Evolutionary conservation across 2,888 invertebrate species (phyloP).

Genomic region (Ichneumoninae sp.): DNA sequence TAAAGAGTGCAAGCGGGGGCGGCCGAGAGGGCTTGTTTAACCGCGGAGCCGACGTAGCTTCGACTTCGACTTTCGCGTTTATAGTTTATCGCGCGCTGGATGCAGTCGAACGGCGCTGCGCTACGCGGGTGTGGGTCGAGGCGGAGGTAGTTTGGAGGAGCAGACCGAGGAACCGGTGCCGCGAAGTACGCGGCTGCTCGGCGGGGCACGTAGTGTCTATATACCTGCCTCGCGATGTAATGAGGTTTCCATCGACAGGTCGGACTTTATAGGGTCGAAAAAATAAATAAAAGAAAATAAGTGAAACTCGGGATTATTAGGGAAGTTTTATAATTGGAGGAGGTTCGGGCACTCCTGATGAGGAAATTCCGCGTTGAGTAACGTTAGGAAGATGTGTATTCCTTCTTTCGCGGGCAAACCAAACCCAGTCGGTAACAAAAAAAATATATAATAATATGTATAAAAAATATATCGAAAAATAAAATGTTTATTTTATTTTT

Average conservation of each 20-base stretch:
- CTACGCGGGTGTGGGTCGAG: not conserved
- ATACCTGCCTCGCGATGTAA: conserved; percentile 17
- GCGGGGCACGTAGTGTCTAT: conserved; percentile 13
- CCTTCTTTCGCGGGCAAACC: not conserved
- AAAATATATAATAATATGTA: no score
- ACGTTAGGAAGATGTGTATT: not conserved
- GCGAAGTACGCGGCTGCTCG: conserved; percentile 28
- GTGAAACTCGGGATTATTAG: conserved; percentile 42
- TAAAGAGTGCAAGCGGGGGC: conserved; percentile 30
- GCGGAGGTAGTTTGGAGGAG: not conserved
- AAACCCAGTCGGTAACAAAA: no score
- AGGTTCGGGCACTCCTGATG: not conserved
- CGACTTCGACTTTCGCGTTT: conserved; percentile 3
- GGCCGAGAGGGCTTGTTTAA: not conserved
- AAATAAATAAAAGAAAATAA: not conserved
- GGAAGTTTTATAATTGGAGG: conserved; percentile 58
- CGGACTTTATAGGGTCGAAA: not conserved
- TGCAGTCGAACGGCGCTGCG: not conserved
- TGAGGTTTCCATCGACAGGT: conserved; percentile 36
- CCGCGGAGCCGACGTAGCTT: not conserved
- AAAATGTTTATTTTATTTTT: no score
- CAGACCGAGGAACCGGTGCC: not conserved
- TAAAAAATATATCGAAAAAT: no score
- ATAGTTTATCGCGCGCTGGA: not conserved
- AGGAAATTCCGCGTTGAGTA: not conserved